phyloP scores from a whole-genome alignment of 1,140 invertebrate genomes.

The Leguminivora glycinivorella region DNA sequence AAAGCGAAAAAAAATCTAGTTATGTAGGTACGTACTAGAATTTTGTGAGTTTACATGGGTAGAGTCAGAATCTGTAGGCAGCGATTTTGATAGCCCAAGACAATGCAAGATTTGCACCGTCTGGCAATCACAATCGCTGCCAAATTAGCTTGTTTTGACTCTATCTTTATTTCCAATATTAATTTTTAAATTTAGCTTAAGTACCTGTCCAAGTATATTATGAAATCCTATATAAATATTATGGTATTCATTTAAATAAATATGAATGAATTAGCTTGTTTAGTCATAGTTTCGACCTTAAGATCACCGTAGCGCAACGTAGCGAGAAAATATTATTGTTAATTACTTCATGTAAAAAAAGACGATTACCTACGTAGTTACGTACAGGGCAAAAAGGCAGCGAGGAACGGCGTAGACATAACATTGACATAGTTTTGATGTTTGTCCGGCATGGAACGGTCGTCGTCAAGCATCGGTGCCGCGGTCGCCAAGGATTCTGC shows the following conservation, averaged over 20 bases:
- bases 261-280: conserved; percentile 1
- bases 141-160: no score
- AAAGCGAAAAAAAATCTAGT: no score
- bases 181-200: no score
- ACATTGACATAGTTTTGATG: conserved; percentile 71
- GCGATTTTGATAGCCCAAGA: no score
- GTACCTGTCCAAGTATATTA: no score
- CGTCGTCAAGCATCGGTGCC: conserved; percentile 38
- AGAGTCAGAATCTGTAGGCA: no score
- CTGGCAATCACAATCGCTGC: no score
- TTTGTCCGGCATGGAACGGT: conserved; percentile 18
- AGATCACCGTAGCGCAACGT: conserved; percentile 70
- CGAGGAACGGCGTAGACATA: conserved; percentile 45
- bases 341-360: conserved; percentile 56
- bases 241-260: neutral
- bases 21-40: no score
- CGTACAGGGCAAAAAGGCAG: conserved; percentile 38
- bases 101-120: no score
- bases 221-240: neutral
- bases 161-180: no score
- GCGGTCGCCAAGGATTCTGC: conserved; percentile 28
- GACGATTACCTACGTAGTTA: conserved; percentile 49
- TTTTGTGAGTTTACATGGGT: no score
- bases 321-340: conserved; percentile 66
- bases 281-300: conserved; percentile 52